Percentiles rank a stretch among this genome's conserved stretches.
phyloP scores from a whole-genome alignment of 1,140 invertebrate species.

The Neoseiulus cucumeris region DNA sequence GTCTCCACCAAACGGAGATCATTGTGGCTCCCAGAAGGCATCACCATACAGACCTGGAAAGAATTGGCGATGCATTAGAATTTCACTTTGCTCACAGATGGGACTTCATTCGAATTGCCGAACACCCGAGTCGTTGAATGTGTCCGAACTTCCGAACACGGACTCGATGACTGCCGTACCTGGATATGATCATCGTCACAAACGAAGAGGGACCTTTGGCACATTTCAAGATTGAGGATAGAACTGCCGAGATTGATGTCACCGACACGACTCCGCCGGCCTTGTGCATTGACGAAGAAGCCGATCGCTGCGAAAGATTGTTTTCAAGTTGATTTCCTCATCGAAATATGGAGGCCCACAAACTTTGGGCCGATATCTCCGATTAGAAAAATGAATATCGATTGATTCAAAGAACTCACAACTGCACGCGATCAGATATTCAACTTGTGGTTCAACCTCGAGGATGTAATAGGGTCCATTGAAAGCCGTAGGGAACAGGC shows the following conservation, averaged over 20 bases:
- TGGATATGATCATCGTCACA: constrained; percentile 9
- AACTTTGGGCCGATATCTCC: no score
- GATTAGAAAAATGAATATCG: no score
- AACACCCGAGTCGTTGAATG: no score
- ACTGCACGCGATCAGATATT: neutral
- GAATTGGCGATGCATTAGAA: neutral
- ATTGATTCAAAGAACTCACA: neutral
- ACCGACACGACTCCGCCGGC: neutral
- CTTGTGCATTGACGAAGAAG: constrained; percentile 3
- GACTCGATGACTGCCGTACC: neutral
- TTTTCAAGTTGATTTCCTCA: no score
- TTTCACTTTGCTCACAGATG: neutral
- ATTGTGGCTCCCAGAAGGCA: neutral
- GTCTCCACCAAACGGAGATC: neutral
- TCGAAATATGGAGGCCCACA: no score
- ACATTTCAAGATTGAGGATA: neutral
- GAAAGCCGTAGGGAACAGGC: neutral
- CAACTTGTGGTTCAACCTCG: neutral
- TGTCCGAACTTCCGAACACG: neutral
- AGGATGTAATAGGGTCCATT: constrained; percentile 3
- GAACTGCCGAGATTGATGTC: neutral
- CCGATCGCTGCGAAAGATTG: neutral
- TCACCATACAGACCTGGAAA: neutral
- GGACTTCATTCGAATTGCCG: neutral
- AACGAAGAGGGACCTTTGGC: constrained; percentile 5